phyloP scores from a whole-genome alignment of 2,888 invertebrate species.

The Xanthorhoe designata region DNA sequence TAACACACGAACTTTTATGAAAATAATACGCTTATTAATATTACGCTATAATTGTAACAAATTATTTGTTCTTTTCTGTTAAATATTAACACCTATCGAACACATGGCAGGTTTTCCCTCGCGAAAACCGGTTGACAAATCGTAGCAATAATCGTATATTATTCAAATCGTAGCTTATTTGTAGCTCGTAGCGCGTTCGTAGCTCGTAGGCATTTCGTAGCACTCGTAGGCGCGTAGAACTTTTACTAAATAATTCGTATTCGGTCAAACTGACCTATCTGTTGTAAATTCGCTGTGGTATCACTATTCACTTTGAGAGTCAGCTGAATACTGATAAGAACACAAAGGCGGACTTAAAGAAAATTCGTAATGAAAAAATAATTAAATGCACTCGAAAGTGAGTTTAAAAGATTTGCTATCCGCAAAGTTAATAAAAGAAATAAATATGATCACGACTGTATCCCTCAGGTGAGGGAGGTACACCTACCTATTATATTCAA shows the following conservation, averaged over 20 bases:
- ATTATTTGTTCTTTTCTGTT: not conserved
- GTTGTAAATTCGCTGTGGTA: constrained; percentile 21
- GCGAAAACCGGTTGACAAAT: constrained; percentile 2
- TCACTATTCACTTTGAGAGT: constrained; percentile 53
- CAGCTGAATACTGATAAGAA: constrained; percentile 66
- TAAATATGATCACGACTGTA: no score
- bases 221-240: not conserved
- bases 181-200: constrained; percentile 18
- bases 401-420: not conserved
- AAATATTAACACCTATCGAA: not conserved
- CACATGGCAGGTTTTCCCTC: not conserved
- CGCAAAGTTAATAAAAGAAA: not conserved
- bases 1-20: not conserved
- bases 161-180: constrained; percentile 2
- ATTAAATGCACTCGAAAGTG: constrained; percentile 38
- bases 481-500: no score
- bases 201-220: constrained; percentile 4
- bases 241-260: not conserved
- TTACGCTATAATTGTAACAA: not conserved
- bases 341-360: constrained; percentile 59
- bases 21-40: not conserved
- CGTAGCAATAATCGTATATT: constrained; percentile 5
- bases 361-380: constrained; percentile 52
- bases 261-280: constrained; percentile 33
- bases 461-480: no score